phyloP scores from a whole-genome alignment of 2,797 vertebrate species.

The Nasua narica region DNA sequence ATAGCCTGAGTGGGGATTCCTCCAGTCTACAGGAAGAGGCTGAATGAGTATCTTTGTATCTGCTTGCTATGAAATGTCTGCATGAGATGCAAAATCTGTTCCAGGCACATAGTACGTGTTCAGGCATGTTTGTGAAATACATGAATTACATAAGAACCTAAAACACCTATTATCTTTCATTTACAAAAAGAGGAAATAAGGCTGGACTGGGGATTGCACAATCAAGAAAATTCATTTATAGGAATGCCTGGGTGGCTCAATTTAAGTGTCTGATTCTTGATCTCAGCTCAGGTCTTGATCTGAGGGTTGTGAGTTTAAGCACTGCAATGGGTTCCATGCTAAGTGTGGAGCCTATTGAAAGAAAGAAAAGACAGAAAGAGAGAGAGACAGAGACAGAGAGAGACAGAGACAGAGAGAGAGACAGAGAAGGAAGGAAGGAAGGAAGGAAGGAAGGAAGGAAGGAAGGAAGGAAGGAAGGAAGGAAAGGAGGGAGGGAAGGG shows the following conservation, averaged over 20 bases:
- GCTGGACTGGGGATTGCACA: not conserved
- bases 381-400: not conserved
- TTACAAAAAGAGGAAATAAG: not conserved
- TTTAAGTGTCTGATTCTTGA: not conserved
- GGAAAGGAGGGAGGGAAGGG: too few relatives aligned
- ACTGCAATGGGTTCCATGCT: not conserved
- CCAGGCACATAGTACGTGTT: not conserved
- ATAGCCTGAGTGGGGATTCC: not conserved
- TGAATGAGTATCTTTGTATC: not conserved
- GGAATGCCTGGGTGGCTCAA: not conserved
- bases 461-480: too few relatives aligned
- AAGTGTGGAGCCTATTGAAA: not conserved
- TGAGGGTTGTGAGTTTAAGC: not conserved
- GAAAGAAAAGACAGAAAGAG: not conserved
- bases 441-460: too few relatives aligned
- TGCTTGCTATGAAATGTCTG: not conserved
- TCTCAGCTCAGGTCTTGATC: not conserved
- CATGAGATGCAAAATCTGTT: not conserved
- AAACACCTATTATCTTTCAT: not conserved
- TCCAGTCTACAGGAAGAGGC: not conserved
- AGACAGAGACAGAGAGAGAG: too few relatives aligned
- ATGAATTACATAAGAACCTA: not conserved
- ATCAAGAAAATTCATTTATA: not conserved
- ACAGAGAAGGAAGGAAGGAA: too few relatives aligned
- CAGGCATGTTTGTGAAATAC: not conserved